Percentiles rank a stretch among this genome's conserved stretches.
These are phyloP conservation scores for Campylomormyrus tamandua DNA, from an alignment of 2,113 vertebrate species.

Conservation along the genomic window DNA sequence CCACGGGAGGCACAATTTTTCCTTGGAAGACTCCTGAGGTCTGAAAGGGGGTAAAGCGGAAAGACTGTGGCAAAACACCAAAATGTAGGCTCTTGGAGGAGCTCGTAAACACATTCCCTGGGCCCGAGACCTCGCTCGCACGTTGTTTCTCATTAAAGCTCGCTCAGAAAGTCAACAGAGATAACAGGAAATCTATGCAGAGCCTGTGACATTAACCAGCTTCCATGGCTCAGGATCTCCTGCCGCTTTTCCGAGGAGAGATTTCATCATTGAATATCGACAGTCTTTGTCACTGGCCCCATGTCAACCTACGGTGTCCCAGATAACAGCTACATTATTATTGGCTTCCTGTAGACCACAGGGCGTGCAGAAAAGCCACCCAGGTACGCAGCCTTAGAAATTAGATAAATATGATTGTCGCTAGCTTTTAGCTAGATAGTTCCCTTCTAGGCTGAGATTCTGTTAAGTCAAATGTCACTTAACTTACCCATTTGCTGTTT, in stretches of 20 bases:
- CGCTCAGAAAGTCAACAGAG: constrained; percentile 54
- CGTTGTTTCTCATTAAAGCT: constrained; percentile 53
- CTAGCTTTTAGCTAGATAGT: neutral
- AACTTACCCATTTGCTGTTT: neutral
- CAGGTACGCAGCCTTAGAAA: neutral
- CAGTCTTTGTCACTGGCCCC: constrained; percentile 23
- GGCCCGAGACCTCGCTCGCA: constrained; percentile 40
- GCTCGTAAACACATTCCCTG: constrained; percentile 34
- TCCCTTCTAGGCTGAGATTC: neutral
- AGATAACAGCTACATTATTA: constrained; percentile 32
- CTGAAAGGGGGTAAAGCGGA: neutral
- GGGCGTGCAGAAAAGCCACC: neutral
- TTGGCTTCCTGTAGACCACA: constrained; percentile 11
- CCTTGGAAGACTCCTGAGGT: neutral
- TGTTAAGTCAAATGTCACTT: neutral
- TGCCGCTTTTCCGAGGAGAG: constrained; percentile 40
- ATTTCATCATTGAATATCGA: constrained; percentile 38
- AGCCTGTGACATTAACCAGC: constrained; percentile 42
- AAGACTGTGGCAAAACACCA: neutral
- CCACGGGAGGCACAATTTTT: neutral
- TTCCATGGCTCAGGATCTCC: constrained; percentile 22
- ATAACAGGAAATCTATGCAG: constrained; percentile 47
- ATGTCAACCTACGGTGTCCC: constrained; percentile 27
- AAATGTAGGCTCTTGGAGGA: constrained; percentile 41
- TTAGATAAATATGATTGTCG: neutral